Evolutionary conservation across 2,113 vertebrate species (phyloP).

Genomic region (Poeciliopsis occidentalis): DNA sequence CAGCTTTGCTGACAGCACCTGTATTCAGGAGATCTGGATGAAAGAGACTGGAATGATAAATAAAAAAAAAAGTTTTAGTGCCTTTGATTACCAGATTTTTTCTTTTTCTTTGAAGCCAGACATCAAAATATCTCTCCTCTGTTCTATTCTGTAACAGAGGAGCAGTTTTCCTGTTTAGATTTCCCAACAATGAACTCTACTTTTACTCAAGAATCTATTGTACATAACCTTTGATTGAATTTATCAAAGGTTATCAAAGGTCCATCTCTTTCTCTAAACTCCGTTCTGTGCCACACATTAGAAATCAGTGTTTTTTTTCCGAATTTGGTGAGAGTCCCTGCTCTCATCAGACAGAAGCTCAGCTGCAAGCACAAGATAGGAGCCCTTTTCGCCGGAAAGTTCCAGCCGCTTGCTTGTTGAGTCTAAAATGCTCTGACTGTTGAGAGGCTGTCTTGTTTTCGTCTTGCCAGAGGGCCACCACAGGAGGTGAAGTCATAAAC

Average conservation of each 20-base stretch:
- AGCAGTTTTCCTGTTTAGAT: slow-evolving; percentile 7
- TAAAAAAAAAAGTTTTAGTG: slow-evolving; percentile 71
- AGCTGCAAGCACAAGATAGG: slow-evolving; percentile 43
- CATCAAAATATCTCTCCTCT: slow-evolving; percentile 69
- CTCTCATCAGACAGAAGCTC: slow-evolving; percentile 47
- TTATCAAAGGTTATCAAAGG: too few species aligned
- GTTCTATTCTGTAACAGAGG: slow-evolving; percentile 17
- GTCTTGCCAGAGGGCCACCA: slow-evolving; percentile 62
- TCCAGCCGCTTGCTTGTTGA: slow-evolving; percentile 60
- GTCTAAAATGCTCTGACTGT: slow-evolving; percentile 59
- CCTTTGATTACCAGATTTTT: slow-evolving; percentile 59
- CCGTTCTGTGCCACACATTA: slow-evolving; percentile 17
- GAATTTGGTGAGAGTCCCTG: slow-evolving; percentile 5
- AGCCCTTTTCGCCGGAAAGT: slow-evolving; percentile 53
- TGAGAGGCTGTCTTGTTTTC: slow-evolving; percentile 75
- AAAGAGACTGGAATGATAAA: slow-evolving; percentile 47
- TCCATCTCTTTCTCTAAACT: background rate
- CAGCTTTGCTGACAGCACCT: slow-evolving; percentile 58
- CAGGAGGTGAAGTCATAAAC: slow-evolving; percentile 81
- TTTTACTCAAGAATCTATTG: slow-evolving; percentile 3
- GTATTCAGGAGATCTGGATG: slow-evolving; percentile 57
- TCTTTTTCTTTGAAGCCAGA: slow-evolving; percentile 59
- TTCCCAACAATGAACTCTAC: background rate
- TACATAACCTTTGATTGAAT: slow-evolving; percentile 3
- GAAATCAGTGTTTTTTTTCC: slow-evolving; percentile 9